These are phyloP conservation scores for Oenanthe melanoleuca DNA, from an alignment of 2,113 vertebrate species.

Conservation along the genomic window DNA sequence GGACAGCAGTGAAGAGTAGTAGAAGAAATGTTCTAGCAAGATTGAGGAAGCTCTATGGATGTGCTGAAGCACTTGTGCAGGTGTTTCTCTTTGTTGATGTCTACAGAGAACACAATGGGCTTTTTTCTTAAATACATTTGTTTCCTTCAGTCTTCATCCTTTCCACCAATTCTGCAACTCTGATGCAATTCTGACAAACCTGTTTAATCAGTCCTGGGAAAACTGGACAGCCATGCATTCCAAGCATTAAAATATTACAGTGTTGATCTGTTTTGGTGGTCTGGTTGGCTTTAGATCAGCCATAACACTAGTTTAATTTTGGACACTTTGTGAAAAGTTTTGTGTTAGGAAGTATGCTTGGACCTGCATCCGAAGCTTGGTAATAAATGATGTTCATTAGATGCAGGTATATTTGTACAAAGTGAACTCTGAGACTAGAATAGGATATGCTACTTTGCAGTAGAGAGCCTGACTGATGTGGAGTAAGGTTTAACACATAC, in stretches of 20 bases:
- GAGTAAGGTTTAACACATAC: not conserved
- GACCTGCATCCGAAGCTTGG: not conserved
- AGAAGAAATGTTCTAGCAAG: not conserved
- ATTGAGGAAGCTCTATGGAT: not conserved
- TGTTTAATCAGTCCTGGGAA: not conserved
- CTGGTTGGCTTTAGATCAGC: not conserved
- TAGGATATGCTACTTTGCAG: not conserved
- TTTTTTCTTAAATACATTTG: not conserved
- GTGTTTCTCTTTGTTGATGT: not conserved
- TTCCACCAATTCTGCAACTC: not conserved
- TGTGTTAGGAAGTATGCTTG: not conserved
- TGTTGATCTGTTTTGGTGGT: not conserved
- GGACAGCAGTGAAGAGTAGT: not conserved
- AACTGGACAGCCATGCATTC: not conserved
- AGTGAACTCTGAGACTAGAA: not conserved
- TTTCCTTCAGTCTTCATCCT: not conserved
- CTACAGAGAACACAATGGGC: not conserved
- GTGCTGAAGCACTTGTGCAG: not conserved
- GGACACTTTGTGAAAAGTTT: not conserved
- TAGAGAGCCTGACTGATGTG: conserved; percentile 1
- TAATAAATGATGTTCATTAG: conserved; percentile 36
- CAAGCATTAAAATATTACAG: not conserved
- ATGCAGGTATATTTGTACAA: not conserved
- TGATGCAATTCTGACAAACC: not conserved
- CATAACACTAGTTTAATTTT: not conserved